Evolutionary conservation across 1,140 invertebrate species (phyloP).

Genomic region (Lasioglossum albipes): DNA sequence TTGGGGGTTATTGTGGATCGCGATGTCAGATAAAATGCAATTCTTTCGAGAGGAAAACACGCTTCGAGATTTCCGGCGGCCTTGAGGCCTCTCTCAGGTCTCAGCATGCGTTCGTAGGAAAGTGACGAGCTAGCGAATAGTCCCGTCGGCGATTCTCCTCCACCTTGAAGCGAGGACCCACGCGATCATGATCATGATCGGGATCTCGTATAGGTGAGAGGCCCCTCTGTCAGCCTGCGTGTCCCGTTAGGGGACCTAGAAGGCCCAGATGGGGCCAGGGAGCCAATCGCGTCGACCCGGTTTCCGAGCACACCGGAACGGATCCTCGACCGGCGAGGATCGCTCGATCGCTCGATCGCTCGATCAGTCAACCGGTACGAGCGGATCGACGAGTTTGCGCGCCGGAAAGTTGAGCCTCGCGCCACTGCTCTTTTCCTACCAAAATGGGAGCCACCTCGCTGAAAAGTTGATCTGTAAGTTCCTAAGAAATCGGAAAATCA

Average conservation of each 20-base stretch:
- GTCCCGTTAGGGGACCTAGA: constrained; percentile 79
- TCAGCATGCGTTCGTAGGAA: constrained; percentile 30
- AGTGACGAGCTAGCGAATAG: constrained; percentile 32
- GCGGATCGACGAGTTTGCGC: neutral
- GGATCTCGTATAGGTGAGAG: constrained; percentile 58
- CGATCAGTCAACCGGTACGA: constrained; percentile 52
- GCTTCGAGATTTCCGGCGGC: constrained; percentile 28
- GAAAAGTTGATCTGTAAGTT: constrained; percentile 18
- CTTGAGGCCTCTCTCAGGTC: constrained; percentile 32
- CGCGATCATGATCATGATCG: constrained; percentile 44
- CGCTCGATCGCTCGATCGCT: constrained; percentile 31
- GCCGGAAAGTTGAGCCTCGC: neutral
- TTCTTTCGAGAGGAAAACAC: constrained; percentile 1
- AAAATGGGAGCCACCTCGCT: neutral
- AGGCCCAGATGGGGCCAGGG: constrained; percentile 60
- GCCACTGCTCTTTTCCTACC: too few relatives aligned
- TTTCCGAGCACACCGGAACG: constrained; percentile 52
- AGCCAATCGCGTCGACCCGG: constrained; percentile 55
- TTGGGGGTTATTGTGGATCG: neutral
- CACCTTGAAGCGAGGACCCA: neutral
- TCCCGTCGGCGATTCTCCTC: too few relatives aligned
- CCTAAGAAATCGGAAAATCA: too few relatives aligned
- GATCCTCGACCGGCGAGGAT: constrained; percentile 46
- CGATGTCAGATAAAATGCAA: neutral
- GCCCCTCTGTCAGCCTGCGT: constrained; percentile 47